These are phyloP conservation scores for Aphelinus atriplicis DNA, from an alignment of 1,140 invertebrate species.

Conservation along the genomic window DNA sequence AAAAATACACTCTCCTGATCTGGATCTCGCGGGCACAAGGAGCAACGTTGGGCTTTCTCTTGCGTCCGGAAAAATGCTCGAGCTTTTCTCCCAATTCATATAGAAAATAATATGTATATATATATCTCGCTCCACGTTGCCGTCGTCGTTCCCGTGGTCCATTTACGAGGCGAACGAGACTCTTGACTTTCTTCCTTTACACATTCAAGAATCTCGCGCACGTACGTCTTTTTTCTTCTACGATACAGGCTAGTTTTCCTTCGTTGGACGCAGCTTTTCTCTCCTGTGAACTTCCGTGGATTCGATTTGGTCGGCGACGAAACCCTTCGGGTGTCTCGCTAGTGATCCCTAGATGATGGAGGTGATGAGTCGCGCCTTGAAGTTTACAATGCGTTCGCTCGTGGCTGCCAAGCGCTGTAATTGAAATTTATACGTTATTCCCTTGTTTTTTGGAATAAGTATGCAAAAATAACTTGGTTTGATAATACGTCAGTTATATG, in stretches of 20 bases:
- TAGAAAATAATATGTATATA: too few relatives aligned
- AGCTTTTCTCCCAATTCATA: too few relatives aligned
- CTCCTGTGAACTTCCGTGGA: background rate
- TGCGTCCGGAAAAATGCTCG: too few relatives aligned
- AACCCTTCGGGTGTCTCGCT: constrained; percentile 11
- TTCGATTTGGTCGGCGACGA: background rate
- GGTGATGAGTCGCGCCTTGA: constrained; percentile 88
- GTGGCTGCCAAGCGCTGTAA: constrained; percentile 82
- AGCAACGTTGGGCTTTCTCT: constrained; percentile 45
- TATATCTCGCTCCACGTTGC: constrained; percentile 43
- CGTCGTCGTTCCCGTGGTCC: constrained; percentile 62
- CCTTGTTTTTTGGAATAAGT: too few relatives aligned
- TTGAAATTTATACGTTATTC: too few relatives aligned
- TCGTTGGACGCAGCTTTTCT: too few relatives aligned
- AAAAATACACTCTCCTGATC: constrained; percentile 15
- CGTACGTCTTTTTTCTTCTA: too few relatives aligned
- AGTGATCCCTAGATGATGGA: constrained; percentile 76
- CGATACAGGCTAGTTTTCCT: too few relatives aligned
- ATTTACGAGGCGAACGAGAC: constrained; percentile 14
- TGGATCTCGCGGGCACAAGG: constrained; percentile 63
- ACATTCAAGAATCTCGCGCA: background rate
- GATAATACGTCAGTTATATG: too few relatives aligned
- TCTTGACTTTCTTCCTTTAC: constrained; percentile 41
- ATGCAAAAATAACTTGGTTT: too few relatives aligned
- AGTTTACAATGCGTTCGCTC: constrained; percentile 88